Base-by-base conservation (phyloP, 2,888 invertebrate species). In the Ormia ochracea region DNA sequence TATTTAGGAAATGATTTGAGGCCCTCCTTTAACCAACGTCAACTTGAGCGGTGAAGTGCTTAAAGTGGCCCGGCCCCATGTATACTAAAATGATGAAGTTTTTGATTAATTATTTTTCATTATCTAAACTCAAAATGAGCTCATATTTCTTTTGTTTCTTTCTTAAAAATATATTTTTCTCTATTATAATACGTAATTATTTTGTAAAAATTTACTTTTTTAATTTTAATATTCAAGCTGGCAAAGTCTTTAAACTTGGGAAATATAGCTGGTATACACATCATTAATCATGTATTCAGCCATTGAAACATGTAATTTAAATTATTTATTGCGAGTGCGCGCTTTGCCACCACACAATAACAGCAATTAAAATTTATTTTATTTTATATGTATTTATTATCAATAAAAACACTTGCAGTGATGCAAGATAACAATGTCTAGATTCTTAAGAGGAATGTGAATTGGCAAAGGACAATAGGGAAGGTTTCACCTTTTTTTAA, bases 341-440 rank as follows among this genome's bases (percentile, higher is more conserved):
- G 17, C 17, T 17, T 9, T 10, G 12, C 33, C 10, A 41, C 0
- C n/a, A 38, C 12, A 38, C 17, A 41, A 41, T 19, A 14, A 17
- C 41, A 17, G 19, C 6, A 17, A 41, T 19, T 6, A 41, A 41
- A 41, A 17, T 19, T 19, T 21, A 12, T 1, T 10, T 33, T n/a
- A 33, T 48, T 14, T 45, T 19, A 21, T 12, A 19, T n/a, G n/a
- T n/a, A n/a, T 31, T 61, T 52, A 66, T 54, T 54, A 54, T 54
- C 28, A 54, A 52, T 33, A 28, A 45, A 45, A 26, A 45, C 36
- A 58, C 9, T 33, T 23, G 33, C 45, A 56, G 33, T 45, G 14
- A 21, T 45, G 21, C 12, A 45, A 21, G 21, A 21, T 12, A 45
- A 12, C 23, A 12, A 21, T 45, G 21, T 2, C 17, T 41, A 45